These are phyloP conservation scores for Hipparchia sbordonii DNA, from an alignment of 2,888 invertebrate genomes.

Conservation along the genomic window DNA sequence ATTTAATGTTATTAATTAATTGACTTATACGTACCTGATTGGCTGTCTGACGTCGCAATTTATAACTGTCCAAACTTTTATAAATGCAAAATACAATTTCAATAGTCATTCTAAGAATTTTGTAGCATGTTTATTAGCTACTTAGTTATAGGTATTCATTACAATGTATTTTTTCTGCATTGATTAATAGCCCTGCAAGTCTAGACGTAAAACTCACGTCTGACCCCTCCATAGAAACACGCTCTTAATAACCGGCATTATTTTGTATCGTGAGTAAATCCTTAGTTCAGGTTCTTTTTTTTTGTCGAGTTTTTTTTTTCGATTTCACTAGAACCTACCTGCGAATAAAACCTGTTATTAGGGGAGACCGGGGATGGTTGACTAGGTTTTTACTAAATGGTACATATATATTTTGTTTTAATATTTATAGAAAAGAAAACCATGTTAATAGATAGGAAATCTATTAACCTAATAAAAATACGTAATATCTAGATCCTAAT, in stretches of 20 bases:
- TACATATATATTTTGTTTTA: no score
- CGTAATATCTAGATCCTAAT: no score
- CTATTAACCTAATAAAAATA: no score
- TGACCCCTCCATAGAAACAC: not conserved
- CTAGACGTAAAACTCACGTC: not conserved
- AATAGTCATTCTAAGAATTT: not conserved
- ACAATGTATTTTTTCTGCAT: not conserved
- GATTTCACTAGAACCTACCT: constrained; percentile 17
- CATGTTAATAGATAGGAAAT: no score
- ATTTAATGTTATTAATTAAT: no score
- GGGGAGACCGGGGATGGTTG: no score
- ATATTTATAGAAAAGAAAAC: no score
- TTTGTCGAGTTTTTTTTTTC: constrained; percentile 20
- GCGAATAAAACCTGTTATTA: constrained; percentile 23
- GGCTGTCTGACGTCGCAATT: no score
- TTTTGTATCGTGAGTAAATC: constrained; percentile 9
- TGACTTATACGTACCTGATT: no score
- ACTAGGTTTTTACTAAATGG: no score
- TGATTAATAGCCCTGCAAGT: not conserved
- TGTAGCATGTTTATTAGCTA: not conserved
- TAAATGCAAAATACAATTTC: not conserved
- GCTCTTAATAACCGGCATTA: constrained; percentile 5
- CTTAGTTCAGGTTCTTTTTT: not conserved
- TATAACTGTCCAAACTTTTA: not conserved
- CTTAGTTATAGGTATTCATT: no score